Evolutionary conservation across 2,113 vertebrate genomes (phyloP).

Genomic region (cat (Felis catus)): DNA sequence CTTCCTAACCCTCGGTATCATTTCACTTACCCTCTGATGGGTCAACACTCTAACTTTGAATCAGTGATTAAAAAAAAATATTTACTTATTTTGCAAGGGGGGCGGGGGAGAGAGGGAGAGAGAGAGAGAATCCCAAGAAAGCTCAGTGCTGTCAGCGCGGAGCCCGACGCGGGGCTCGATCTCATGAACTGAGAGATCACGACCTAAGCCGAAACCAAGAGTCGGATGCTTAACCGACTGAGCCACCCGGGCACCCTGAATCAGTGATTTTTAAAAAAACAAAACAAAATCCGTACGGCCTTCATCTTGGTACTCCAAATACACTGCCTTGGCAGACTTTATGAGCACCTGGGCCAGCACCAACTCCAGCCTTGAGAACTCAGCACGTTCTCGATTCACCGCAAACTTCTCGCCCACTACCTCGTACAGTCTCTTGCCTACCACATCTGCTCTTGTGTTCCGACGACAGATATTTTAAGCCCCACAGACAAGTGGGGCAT

Average conservation of each 20-base stretch:
- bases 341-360: no score
- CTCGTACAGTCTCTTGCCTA: accelerated
- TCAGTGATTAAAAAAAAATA: no score
- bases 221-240: no score
- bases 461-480: background rate
- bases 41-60: background rate
- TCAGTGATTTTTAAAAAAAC: background rate
- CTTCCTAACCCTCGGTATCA: background rate
- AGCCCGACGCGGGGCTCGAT: no score
- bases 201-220: no score
- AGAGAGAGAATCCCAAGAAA: no score
- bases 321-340: background rate
- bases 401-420: background rate
- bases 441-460: no score
- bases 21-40: background rate
- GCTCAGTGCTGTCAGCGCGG: no score
- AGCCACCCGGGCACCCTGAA: background rate
- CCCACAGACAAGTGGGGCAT: background rate
- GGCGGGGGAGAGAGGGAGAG: no score
- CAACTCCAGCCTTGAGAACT: background rate
- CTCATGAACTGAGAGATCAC: no score
- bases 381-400: background rate
- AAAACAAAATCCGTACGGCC: background rate
- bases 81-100: no score
- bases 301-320: background rate